Evolutionary conservation across 2,888 invertebrate species (phyloP), one percentile per base, ranked within the genome.

Genomic region (Zaprionus bogoriensis): DNA sequence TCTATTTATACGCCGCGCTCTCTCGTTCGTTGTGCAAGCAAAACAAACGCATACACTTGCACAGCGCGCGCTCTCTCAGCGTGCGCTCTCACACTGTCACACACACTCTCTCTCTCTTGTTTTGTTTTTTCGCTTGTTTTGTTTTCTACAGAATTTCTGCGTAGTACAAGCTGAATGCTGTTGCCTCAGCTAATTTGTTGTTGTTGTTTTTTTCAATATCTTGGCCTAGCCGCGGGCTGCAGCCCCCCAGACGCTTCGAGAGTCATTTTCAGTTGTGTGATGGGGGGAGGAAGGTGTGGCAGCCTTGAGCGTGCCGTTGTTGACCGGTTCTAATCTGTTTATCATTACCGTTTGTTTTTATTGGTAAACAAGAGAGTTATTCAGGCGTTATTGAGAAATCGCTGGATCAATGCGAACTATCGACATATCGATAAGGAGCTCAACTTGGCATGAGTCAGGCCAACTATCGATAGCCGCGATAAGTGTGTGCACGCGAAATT

Each of bases 81-180:
- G 12, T 22, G 47, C 44, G 25, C 44, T 32, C 17, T 32, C 50
- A 7, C 36, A n/a, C 57, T 50, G 39, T 32, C 36, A 2, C 14
- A 20, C 54, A 41, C 44, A 42, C 46, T 36, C 41, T 9, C 42
- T 47, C 58, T 25, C 55, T 28, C 45, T 38, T 71, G 62, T 70
- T 67, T 65, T 60, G n/a, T 47, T 58, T 9, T 47, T 59, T 60
- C 59, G 60, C 42, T 74, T 68, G 59, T 66, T 67, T 72, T 75
- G 66, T 84, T 75, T 75, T 83, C 62, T 48, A 60, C 64, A 65
- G 62, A 58, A 68, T 69, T 78, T 87, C 69, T 82, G 87, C 87
- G 82, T 87, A 87, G 85, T 87, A 80, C 69, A 77, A 61, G 51
- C 42, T 12, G 48, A 30, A 44, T 27, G 41, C 39, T 54, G 50